Evolutionary conservation across 2,888 invertebrate species (phyloP), one percentile per base, ranked within the genome.

Genomic region (Drosophila algonquin): DNA sequence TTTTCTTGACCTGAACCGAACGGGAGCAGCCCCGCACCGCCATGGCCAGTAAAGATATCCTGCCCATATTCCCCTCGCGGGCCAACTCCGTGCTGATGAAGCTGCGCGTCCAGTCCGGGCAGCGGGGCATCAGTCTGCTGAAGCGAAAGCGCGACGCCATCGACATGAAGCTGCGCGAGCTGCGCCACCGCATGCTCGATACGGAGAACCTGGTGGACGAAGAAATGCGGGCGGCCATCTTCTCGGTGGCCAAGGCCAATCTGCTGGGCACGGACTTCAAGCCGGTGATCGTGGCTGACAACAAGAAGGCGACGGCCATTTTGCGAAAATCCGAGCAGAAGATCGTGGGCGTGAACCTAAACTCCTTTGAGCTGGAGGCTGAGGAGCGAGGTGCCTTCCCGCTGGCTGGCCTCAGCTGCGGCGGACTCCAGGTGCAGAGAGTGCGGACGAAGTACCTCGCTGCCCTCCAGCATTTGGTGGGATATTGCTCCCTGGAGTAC

Each of bases 111-210:
- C 3, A 55, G 4, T 79, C 84, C 1, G 91, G 90, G 1, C 73
- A 77, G n/a, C 82, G 85, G 4, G 91, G 91, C 1, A 78, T 83
- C 10, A 80, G 76, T 46, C 74, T 91, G 18, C 72, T 91, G 1
- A 90, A 89, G 21, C 80, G 90, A 0, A 91, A 90, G 54, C 82
- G 89, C 1, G 91, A 91, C 52, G 91, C 91, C 8, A 83, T 91
- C 47, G 90, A 90, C 14, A 0, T 90, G 53, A 89, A 86, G 69
- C 58, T 89, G n/a, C 74, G 89, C 0, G 89, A 90, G 21, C 56
- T 91, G 1, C 61, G 16, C 0, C 10, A 24, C 0, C 54, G 73
- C 1, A 73, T 89, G 35, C 12, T 27, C 3, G 46, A 60, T 0
- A 70, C 76, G 16, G 75, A 73, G 32, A 64, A 74, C 0, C 0